These are phyloP conservation scores for Metridium senile DNA, from an alignment of 92 coral and sea anemone species.

Conservation along the genomic window DNA sequence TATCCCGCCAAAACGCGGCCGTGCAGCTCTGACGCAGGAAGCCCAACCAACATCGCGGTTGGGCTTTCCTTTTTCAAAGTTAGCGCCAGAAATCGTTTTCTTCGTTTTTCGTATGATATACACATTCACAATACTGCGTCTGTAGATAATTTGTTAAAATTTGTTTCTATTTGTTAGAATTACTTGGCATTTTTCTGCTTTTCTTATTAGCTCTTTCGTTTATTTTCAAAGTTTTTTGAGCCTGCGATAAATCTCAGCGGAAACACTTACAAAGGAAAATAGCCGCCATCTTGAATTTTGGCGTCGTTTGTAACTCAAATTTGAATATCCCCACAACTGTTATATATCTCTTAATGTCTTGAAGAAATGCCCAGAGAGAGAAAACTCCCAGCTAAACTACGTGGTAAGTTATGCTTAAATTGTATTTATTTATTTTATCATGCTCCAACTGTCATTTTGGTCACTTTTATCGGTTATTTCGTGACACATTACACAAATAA, in stretches of 20 bases:
- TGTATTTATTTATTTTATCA: not conserved
- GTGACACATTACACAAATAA: conserved; percentile 13
- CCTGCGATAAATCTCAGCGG: conserved; percentile 28
- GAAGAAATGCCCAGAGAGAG: conserved; percentile 86
- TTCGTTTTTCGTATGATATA: too few relatives aligned
- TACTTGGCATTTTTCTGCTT: too few relatives aligned
- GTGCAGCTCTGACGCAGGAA: not conserved
- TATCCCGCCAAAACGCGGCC: not conserved
- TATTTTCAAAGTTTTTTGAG: conserved; percentile 4
- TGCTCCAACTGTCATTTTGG: conserved; percentile 21
- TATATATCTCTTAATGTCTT: conserved; percentile 14
- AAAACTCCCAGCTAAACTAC: conserved; percentile 77
- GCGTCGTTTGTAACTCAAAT: conserved; percentile 35
- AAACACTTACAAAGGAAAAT: conserved; percentile 14
- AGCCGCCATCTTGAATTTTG: conserved; percentile 54
- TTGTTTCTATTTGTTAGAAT: too few relatives aligned
- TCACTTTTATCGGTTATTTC: not conserved
- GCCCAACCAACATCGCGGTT: too few relatives aligned
- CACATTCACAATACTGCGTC: too few relatives aligned
- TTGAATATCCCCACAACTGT: conserved; percentile 26
- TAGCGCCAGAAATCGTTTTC: too few relatives aligned
- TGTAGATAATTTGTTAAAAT: too few relatives aligned
- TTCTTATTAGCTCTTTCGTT: too few relatives aligned
- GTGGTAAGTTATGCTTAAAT: conserved; percentile 43
- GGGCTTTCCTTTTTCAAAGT: too few relatives aligned